Conservation (phyloP, 2,797 vertebrate species). For the Danionella dracula region DNA sequence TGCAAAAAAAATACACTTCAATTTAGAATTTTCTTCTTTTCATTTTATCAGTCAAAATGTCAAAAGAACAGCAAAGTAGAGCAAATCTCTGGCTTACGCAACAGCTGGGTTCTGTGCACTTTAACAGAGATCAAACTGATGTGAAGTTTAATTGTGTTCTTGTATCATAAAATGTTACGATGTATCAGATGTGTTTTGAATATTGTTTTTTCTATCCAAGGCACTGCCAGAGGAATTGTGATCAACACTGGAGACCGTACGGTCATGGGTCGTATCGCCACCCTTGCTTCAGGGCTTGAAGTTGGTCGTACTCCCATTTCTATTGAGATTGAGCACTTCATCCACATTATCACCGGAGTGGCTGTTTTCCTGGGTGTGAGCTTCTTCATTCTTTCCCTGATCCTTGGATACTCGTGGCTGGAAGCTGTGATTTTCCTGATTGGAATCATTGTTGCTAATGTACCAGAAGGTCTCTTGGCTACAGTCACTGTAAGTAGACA, state of each 20-base stretch:
- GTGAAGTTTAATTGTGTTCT: too few species aligned
- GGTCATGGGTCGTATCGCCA: slow-evolving; percentile 95
- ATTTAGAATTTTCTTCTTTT: too few species aligned
- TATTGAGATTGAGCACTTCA: slow-evolving; percentile 91
- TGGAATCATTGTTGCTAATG: slow-evolving; percentile 85
- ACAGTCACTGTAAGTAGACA: slow-evolving; percentile 76
- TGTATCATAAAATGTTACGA: too few species aligned
- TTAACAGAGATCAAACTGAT: too few species aligned
- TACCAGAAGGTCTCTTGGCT: slow-evolving; percentile 81
- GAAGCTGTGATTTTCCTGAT: slow-evolving; percentile 88
- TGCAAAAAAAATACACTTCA: too few species aligned
- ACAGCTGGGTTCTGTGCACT: too few species aligned
- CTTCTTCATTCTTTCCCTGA: slow-evolving; percentile 92
- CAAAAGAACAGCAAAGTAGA: too few species aligned
- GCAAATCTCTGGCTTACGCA: too few species aligned
- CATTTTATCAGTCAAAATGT: too few species aligned
- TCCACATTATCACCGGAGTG: slow-evolving; percentile 93
- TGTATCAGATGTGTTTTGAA: not conserved
- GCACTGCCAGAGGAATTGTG: slow-evolving; percentile 88
- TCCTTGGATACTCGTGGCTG: slow-evolving; percentile 86
- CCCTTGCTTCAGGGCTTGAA: slow-evolving; percentile 88
- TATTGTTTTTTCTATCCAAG: slow-evolving; percentile 61
- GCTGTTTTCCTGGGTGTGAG: slow-evolving; percentile 88
- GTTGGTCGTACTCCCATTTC: slow-evolving; percentile 91
- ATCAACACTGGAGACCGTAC: slow-evolving; percentile 92